phyloP scores from a whole-genome alignment of 2,113 vertebrate species.

The Chauna torquata region DNA sequence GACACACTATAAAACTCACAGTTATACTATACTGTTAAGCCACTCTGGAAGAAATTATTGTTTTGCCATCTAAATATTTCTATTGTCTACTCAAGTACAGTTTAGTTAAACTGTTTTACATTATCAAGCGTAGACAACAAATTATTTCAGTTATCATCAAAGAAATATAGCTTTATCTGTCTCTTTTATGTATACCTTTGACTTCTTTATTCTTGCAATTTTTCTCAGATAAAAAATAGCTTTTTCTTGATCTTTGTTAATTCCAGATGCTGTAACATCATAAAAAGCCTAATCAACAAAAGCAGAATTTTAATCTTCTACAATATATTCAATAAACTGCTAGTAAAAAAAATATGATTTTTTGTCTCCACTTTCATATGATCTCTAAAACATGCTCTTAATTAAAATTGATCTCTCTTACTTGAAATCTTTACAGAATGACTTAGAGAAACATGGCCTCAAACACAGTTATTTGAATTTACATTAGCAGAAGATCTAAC shows the following conservation, averaged over 20 bases:
- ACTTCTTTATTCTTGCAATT: slow-evolving; percentile 21
- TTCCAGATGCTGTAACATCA: slow-evolving; percentile 61
- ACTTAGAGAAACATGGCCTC: slow-evolving; percentile 49
- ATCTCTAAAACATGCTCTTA: slow-evolving; percentile 68
- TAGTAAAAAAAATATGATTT: slow-evolving; percentile 33
- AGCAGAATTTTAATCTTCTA: slow-evolving; percentile 51
- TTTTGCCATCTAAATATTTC: slow-evolving; percentile 32
- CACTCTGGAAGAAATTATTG: background rate
- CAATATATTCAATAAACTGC: slow-evolving; percentile 60
- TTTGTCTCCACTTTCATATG: slow-evolving; percentile 54
- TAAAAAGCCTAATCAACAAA: slow-evolving; percentile 62
- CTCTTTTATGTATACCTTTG: background rate
- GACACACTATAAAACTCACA: background rate
- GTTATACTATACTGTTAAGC: background rate
- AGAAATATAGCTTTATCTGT: background rate
- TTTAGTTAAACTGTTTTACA: background rate
- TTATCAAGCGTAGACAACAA: background rate
- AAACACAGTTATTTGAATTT: slow-evolving; percentile 48
- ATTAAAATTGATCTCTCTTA: slow-evolving; percentile 73
- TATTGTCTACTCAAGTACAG: background rate
- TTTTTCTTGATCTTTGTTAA: slow-evolving; percentile 58
- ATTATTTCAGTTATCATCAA: slow-evolving; percentile 3
- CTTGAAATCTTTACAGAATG: slow-evolving; percentile 67
- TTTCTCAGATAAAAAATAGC: slow-evolving; percentile 52
- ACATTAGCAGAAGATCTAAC: slow-evolving; percentile 18